Evolutionary conservation across 2,888 invertebrate genomes (phyloP).

Genomic region (Drosophila bunnanda): DNA sequence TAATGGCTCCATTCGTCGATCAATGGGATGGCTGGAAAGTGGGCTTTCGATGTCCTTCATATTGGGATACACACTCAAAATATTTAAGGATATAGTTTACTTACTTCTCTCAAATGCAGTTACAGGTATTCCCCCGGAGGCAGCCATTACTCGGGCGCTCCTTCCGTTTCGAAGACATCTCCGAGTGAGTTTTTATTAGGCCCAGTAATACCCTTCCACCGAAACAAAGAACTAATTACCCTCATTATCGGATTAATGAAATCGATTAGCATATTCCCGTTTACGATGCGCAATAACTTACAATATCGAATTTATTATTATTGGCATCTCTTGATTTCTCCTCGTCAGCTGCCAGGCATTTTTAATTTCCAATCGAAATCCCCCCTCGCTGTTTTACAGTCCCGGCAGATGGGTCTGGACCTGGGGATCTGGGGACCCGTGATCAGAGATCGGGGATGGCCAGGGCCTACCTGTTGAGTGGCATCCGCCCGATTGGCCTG

Average conservation of each 20-base stretch:
- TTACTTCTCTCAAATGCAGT: neutral
- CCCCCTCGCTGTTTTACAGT: constrained; percentile 61
- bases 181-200: constrained; percentile 11
- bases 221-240: constrained; percentile 67
- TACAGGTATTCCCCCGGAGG: neutral
- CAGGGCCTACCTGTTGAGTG: constrained; percentile 58
- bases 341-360: constrained; percentile 63
- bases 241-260: constrained; percentile 78
- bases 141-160: neutral
- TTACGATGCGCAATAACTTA: constrained; percentile 76
- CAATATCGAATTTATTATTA: constrained; percentile 79
- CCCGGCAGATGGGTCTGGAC: constrained; percentile 41
- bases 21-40: constrained; percentile 31
- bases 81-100: neutral
- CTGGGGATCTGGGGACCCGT: constrained; percentile 7
- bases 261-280: constrained; percentile 80
- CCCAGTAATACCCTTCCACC: neutral
- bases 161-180: neutral
- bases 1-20: constrained; percentile 68
- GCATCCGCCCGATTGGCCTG: constrained; percentile 48
- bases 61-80: neutral
- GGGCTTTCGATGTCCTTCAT: neutral
- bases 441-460: constrained; percentile 18
- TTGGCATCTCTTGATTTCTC: constrained; percentile 75
- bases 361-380: constrained; percentile 44